Conservation (phyloP, 2,113 vertebrate species). For the Chlorodrepanis virens region DNA sequence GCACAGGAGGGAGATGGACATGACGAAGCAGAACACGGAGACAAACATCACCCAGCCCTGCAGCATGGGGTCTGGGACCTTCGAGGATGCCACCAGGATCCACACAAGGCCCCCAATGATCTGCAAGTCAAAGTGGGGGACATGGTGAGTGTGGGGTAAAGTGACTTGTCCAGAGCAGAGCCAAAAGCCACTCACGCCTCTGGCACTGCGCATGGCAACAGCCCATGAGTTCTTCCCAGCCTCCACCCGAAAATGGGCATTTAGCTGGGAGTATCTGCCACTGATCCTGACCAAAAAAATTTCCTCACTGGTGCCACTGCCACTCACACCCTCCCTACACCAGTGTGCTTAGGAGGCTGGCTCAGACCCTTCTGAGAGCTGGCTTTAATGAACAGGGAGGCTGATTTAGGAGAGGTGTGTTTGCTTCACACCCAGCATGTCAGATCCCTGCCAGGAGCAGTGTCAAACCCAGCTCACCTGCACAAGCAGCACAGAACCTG, state of each 20-base stretch:
- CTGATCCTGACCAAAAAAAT: background rate
- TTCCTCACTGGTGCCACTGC: background rate
- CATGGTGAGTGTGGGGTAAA: accelerated
- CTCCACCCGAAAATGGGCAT: background rate
- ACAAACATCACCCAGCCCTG: slow-evolving; percentile 76
- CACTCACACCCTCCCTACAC: background rate
- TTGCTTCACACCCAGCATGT: background rate
- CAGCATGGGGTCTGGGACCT: accelerated
- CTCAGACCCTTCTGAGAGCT: background rate
- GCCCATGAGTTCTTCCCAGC: background rate
- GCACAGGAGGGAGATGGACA: slow-evolving; percentile 38
- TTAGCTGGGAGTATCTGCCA: background rate
- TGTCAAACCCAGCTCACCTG: background rate
- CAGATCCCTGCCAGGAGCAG: background rate
- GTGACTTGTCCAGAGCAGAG: background rate
- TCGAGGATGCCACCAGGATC: slow-evolving; percentile 63
- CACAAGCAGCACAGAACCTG: background rate
- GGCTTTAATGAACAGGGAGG: background rate
- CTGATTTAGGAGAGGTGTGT: background rate
- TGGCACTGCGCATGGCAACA: background rate
- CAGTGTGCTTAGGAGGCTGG: background rate
- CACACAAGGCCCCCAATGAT: slow-evolving; percentile 67
- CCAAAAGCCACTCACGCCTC: accelerated
- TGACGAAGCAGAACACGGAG: slow-evolving; percentile 57
- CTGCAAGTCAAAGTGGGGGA: background rate